Base-by-base conservation (phyloP, 1,140 invertebrate species). In the Drosophila busckii region DNA sequence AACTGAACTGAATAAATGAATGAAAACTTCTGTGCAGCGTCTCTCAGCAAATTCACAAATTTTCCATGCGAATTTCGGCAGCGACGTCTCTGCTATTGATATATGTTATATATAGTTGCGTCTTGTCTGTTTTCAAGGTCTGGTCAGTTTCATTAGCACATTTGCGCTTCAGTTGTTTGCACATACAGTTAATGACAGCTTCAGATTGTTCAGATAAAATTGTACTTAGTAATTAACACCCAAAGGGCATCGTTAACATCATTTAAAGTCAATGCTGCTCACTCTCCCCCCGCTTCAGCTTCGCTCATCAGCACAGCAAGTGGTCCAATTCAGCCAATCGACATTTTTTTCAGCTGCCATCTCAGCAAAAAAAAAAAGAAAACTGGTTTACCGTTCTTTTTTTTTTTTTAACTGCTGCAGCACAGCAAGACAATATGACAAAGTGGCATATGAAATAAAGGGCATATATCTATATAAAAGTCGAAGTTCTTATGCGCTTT, bases 171-270 rank as follows among this genome's bases (percentile, higher is more conserved):
- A 78, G n/a, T n/a, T n/a, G n/a, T 65, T 80, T 78, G 52, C 60
- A 54, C 64, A n/a, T 55, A 55, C 50, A 73, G 29, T 69, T 80
- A 82, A 80, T 75, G 69, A 73, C 75, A 61, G 63, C 58, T 64
- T n/a, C n/a, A n/a, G 73, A 80, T 78, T 80, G 73, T 80, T 46
- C 69, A 82, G 73, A 80, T 82, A 61, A 73, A 69, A 68, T 80
- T 52, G 67, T 54, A 73, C 61, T 82, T 56, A n/a, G 75, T 69
- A 80, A 80, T 80, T 73, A 80, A 82, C 75, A 78, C 73, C 73
- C 73, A 82, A 80, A 73, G 73, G 73, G 73, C 73, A 82, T 80
- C 73, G 73, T 82, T 80, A 80, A 80, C 73, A 82, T 82, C 64
- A 80, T 82, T 80, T 69, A 80, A n/a, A 61, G 62, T 58, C 68